Conservation (phyloP, 2,113 vertebrate genomes). For the Saguinus midas region DNA sequence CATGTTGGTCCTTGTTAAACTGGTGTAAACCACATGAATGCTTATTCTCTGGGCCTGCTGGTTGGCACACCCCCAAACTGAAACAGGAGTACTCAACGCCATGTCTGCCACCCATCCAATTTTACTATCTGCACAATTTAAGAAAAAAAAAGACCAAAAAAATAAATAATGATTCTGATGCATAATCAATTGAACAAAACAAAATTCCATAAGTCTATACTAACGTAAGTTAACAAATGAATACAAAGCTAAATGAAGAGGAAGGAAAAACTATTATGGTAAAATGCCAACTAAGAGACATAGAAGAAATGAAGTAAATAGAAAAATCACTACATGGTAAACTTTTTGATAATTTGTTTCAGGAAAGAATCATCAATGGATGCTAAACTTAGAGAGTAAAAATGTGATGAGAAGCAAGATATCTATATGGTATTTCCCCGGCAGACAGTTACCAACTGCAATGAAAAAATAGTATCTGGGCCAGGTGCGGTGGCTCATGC, state of each 20-base stretch:
- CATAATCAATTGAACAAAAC: neutral
- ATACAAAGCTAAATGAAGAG: neutral
- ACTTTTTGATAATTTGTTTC: neutral
- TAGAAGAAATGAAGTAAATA: neutral
- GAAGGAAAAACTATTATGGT: neutral
- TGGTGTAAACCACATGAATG: neutral
- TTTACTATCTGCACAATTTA: constrained; percentile 1
- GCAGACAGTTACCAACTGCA: neutral
- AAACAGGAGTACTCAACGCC: neutral
- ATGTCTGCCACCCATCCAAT: neutral
- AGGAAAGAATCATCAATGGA: neutral
- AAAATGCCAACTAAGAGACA: neutral
- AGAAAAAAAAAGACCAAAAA: neutral
- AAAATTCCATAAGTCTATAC: neutral
- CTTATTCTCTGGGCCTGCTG: neutral
- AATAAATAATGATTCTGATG: neutral
- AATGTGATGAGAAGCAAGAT: neutral
- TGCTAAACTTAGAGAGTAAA: neutral
- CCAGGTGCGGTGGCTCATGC: too few species aligned
- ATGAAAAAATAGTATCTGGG: neutral
- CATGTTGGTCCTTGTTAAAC: neutral
- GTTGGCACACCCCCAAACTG: neutral
- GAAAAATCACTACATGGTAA: neutral
- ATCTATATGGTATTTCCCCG: neutral
- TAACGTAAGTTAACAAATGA: constrained; percentile 10